Evolutionary conservation across 2,888 invertebrate species (phyloP).

Genomic region (Philaethria dido): DNA sequence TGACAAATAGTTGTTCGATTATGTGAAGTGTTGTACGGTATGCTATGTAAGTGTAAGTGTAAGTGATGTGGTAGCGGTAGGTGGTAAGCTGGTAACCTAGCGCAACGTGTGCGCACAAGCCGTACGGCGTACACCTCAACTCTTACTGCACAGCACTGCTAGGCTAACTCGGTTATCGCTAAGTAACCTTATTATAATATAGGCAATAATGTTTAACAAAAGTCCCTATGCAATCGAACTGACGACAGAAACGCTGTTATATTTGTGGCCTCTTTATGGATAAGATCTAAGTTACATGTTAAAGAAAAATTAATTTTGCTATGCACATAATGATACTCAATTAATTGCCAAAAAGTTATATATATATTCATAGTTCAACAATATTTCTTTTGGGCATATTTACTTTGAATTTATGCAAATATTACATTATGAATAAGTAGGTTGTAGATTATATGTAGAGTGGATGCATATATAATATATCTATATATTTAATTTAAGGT

Average conservation of each 20-base stretch:
- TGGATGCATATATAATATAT: constrained; percentile 83
- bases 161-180: constrained; percentile 81
- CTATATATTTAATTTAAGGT: constrained; percentile 81
- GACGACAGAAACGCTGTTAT: constrained; percentile 83
- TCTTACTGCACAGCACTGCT: constrained; percentile 81
- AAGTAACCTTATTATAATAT: constrained; percentile 78
- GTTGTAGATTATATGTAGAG: constrained; percentile 83
- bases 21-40: constrained; percentile 79
- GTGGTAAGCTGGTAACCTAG: constrained; percentile 50
- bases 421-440: constrained; percentile 83
- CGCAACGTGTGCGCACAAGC: constrained; percentile 81
- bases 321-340: constrained; percentile 85
- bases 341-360: constrained; percentile 85
- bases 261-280: constrained; percentile 84
- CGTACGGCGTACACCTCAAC: constrained; percentile 58
- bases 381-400: constrained; percentile 84
- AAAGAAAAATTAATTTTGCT: constrained; percentile 83
- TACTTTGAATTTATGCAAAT: constrained; percentile 84
- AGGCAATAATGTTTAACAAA: constrained; percentile 82
- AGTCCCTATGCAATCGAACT: constrained; percentile 84
- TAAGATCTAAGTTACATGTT: constrained; percentile 84
- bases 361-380: constrained; percentile 84
- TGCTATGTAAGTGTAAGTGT: constrained; percentile 40
- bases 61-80: constrained; percentile 15
- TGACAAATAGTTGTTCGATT: constrained; percentile 82